Evolutionary conservation across 2,797 vertebrate species (phyloP).

Genomic region (Dicrostonyx torquatus): DNA sequence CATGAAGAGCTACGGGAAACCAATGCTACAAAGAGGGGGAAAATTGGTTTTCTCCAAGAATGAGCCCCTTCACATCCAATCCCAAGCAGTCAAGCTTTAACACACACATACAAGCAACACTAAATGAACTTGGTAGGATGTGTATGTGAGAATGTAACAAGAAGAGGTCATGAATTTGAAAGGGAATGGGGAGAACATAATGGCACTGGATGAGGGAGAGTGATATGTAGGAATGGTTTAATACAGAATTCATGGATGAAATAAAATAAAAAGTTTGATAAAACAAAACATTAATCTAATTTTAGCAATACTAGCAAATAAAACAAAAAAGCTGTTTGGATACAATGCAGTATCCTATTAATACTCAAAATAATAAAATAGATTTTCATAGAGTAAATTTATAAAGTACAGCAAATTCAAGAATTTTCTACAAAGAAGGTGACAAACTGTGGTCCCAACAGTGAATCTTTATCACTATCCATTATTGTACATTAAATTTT

Average conservation of each 20-base stretch:
- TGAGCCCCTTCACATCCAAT: not conserved
- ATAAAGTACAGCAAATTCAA: slow-evolving; percentile 30
- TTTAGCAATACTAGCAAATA: slow-evolving; percentile 30
- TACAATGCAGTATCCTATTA: not conserved
- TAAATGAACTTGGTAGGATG: not conserved
- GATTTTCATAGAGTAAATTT: not conserved
- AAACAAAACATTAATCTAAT: no score
- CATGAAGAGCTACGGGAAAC: not conserved
- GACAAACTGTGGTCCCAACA: not conserved
- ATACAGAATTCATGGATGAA: not conserved
- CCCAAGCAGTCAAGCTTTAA: not conserved
- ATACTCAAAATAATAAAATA: slow-evolving; percentile 22
- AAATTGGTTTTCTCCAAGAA: not conserved
- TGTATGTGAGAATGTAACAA: not conserved
- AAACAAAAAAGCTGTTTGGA: slow-evolving; percentile 1
- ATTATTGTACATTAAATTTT: slow-evolving; percentile 3
- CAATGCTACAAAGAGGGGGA: not conserved
- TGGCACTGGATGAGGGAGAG: not conserved
- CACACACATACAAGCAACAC: not conserved
- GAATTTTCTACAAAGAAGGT: not conserved
- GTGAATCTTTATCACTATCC: not conserved
- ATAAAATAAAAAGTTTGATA: no score
- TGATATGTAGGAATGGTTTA: not conserved
- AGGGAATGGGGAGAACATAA: no score
- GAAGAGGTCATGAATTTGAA: no score